These are phyloP conservation scores for Drosophila nr. medialis DNA, from an alignment of 2,888 invertebrate species.

Conservation along the genomic window DNA sequence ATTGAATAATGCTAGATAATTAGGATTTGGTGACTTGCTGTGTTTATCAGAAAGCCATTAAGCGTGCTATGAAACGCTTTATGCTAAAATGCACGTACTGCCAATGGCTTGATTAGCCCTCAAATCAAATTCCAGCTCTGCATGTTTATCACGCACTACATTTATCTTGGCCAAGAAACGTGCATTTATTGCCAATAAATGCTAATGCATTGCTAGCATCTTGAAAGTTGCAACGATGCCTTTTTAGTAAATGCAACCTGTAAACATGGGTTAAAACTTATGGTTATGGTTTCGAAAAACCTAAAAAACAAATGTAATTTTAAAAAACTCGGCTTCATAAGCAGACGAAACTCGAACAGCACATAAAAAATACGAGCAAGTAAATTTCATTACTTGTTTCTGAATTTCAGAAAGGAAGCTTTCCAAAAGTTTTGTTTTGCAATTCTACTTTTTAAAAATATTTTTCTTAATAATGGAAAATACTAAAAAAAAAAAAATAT, in stretches of 20 bases:
- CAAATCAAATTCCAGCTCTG: slow-evolving; percentile 42
- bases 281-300: no score
- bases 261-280: not conserved
- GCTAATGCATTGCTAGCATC: not conserved
- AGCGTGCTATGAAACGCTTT: slow-evolving; percentile 9
- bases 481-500: not conserved
- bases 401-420: not conserved
- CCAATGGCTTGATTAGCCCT: slow-evolving; percentile 23
- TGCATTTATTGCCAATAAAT: slow-evolving; percentile 35
- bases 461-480: not conserved
- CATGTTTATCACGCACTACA: slow-evolving; percentile 47
- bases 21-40: not conserved
- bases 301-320: no score
- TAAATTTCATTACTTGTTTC: not conserved
- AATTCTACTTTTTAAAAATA: not conserved
- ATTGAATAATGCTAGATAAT: not conserved
- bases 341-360: no score
- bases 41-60: not conserved
- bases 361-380: no score
- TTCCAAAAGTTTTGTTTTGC: not conserved
- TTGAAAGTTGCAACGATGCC: not conserved
- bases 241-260: slow-evolving; percentile 3
- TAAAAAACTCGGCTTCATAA: no score
- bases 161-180: slow-evolving; percentile 47
- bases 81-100: slow-evolving; percentile 32